These are phyloP conservation scores for Tetropium fuscum DNA, from an alignment of 2,888 invertebrate species.

Conservation along the genomic window DNA sequence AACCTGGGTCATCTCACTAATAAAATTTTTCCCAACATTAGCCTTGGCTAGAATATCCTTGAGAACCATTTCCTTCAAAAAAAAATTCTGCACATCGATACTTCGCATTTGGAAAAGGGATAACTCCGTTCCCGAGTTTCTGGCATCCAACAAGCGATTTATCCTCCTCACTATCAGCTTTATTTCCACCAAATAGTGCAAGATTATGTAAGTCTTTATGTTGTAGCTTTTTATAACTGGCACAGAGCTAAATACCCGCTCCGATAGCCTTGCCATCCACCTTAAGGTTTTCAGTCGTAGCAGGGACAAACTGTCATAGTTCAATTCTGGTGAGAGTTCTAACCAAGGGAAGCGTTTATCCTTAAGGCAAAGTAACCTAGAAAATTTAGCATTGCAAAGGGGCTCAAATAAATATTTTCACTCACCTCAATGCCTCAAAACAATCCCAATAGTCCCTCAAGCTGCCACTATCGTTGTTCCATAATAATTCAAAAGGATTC, in stretches of 20 bases:
- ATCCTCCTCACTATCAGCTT: slow-evolving; percentile 55
- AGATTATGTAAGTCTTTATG: slow-evolving; percentile 56
- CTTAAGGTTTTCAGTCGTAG: slow-evolving; percentile 56
- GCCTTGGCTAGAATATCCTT: slow-evolving; percentile 55
- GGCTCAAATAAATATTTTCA: no score
- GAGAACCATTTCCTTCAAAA: slow-evolving; percentile 57
- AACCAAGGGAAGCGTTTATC: slow-evolving; percentile 58
- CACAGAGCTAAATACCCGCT: slow-evolving; percentile 53
- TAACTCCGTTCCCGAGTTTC: slow-evolving; percentile 44
- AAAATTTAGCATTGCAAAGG: slow-evolving; percentile 3
- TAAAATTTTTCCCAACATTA: slow-evolving; percentile 54
- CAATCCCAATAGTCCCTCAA: slow-evolving; percentile 60
- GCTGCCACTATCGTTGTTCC: slow-evolving; percentile 52
- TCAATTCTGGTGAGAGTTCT: slow-evolving; percentile 50
- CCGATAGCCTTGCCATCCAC: slow-evolving; percentile 56
- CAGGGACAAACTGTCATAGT: slow-evolving; percentile 55
- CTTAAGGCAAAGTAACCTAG: slow-evolving; percentile 51
- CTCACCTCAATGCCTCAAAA: slow-evolving; percentile 59
- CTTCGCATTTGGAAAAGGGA: slow-evolving; percentile 56
- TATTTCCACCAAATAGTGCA: slow-evolving; percentile 57
- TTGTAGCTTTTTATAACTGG: slow-evolving; percentile 50
- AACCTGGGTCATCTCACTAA: slow-evolving; percentile 54
- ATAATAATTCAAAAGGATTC: slow-evolving; percentile 55
- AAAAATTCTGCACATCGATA: slow-evolving; percentile 57
- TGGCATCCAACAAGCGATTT: slow-evolving; percentile 49